phyloP scores from a whole-genome alignment of 2,113 vertebrate genomes.

The Jaculus jaculus region DNA sequence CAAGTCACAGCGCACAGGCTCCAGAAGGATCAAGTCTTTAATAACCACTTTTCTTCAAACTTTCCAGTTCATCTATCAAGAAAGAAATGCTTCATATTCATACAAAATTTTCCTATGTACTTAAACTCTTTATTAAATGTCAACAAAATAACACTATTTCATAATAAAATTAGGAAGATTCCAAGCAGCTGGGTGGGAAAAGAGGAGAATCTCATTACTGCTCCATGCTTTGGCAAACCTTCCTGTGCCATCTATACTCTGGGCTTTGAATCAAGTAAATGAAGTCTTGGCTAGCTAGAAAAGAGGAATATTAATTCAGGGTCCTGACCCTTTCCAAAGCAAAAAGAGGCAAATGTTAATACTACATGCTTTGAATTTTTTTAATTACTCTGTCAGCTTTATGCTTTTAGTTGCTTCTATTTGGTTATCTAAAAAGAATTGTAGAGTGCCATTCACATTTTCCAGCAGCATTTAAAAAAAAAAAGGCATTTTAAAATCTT shows the following conservation, averaged over 20 bases:
- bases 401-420: constrained; percentile 25
- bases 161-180: constrained; percentile 59
- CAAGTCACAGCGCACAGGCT: background rate
- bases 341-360: constrained; percentile 32
- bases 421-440: constrained; percentile 52
- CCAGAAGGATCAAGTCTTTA: background rate
- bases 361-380: constrained; percentile 22
- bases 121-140: constrained; percentile 60
- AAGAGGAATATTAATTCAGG: constrained; percentile 51
- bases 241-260: constrained; percentile 51
- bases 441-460: constrained; percentile 27
- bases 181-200: background rate
- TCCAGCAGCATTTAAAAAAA: background rate
- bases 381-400: constrained; percentile 12
- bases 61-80: background rate
- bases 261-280: constrained; percentile 59
- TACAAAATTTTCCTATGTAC: constrained; percentile 28
- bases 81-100: constrained; percentile 34
- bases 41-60: constrained; percentile 1
- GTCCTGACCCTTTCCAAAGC: constrained; percentile 48
- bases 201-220: constrained; percentile 34
- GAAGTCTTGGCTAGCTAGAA: constrained; percentile 44
- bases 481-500: background rate
- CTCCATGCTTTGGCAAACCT: constrained; percentile 13
- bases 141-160: constrained; percentile 49